phyloP scores from a whole-genome alignment of 1,140 invertebrate genomes.

The Drosophila sp. region DNA sequence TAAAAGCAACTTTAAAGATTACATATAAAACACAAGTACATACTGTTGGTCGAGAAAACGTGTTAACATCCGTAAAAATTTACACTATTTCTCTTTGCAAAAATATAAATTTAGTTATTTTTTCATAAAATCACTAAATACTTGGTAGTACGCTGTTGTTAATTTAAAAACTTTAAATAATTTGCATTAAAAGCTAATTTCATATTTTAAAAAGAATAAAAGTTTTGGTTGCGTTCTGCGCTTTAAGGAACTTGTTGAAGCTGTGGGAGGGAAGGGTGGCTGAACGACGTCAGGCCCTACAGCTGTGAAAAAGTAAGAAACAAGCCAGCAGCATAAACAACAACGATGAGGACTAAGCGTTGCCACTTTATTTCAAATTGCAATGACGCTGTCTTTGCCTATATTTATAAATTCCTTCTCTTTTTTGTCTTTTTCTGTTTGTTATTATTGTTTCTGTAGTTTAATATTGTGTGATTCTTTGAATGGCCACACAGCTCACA shows the following conservation, averaged over 20 bases:
- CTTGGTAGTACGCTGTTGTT: no score
- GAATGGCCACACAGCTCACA: constrained; percentile 31
- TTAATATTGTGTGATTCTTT: constrained; percentile 27
- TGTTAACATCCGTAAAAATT: no score
- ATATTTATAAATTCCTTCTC: constrained; percentile 24
- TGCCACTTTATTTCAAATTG: constrained; percentile 35
- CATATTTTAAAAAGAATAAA: no score
- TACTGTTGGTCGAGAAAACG: no score
- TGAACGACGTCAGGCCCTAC: not conserved
- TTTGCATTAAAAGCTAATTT: no score
- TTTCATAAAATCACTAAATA: no score
- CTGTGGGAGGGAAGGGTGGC: constrained; percentile 1
- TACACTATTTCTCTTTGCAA: no score
- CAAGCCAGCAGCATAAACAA: constrained; percentile 12
- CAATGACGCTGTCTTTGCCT: constrained; percentile 16
- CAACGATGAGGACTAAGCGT: constrained; percentile 5
- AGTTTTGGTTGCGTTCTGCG: constrained; percentile 21
- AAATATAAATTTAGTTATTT: no score
- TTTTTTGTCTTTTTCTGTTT: constrained; percentile 11
- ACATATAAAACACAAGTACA: constrained; percentile 12
- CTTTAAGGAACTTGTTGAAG: constrained; percentile 67
- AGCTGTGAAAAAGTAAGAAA: constrained; percentile 34
- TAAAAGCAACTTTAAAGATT: constrained; percentile 63
- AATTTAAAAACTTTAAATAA: no score
- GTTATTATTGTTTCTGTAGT: constrained; percentile 39